Evolutionary conservation across 2,113 vertebrate species (phyloP), one percentile per base, ranked within the genome.

Genomic region (Prochilodus magdalenae): DNA sequence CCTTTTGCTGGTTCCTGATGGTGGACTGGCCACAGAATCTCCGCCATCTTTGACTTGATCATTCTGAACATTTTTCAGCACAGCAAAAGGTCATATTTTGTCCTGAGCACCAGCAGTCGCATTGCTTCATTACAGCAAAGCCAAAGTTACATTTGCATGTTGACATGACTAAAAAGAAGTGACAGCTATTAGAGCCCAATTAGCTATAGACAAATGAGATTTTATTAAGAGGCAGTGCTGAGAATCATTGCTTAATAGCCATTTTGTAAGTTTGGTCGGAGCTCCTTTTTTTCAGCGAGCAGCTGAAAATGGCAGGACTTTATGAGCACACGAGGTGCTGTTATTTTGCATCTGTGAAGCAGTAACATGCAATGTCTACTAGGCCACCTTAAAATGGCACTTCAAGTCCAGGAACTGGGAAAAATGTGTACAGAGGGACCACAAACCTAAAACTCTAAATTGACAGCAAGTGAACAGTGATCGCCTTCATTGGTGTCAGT

Each of bases 151-250:
- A 67, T 33, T 22, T 67, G 29, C 16, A 40, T 67, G 33, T 22
- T 67, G 30, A 36, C 29, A 67, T 67, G 20, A 67, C 33, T 67
- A 44, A 36, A 70, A 70, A 70, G 36, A 70, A 70, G 33, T 24
- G n/a, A 40, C 22, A 44, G 36, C 66, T 70, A 44, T 44, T 70
- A 44, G 66, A n/a, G n/a, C 13, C 57, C 57, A 60, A 60, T 60
- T 60, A 60, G 57, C 10, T 13, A 11, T 4, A 60, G 57, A 26
- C n/a, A 60, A 60, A 60, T 60, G 57, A 60, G 57, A 60, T 60
- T 60, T n/a, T 60, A 13, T 60, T 60, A 2, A 36, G 26, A 3
- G n/a, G n/a, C 57, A 60, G n/a, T 60, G 13, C 4, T 60, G 57
- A 8, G 22, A 1, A 60, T 60, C 57, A 26, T 26, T 24, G 57